Base-by-base conservation (phyloP, 1,140 invertebrate genomes). In the Ceratina calcarata region DNA sequence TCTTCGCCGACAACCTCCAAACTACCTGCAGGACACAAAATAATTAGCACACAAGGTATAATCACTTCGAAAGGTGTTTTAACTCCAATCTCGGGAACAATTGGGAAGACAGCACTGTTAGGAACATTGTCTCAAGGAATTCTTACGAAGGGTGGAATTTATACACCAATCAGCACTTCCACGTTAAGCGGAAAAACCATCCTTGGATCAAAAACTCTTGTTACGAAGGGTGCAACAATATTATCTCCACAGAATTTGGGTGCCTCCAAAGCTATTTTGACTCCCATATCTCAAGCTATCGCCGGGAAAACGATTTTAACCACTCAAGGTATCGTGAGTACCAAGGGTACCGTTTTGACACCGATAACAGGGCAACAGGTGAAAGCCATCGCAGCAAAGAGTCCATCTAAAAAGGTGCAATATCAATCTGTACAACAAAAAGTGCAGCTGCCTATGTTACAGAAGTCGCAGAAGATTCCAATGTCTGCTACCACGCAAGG, bases 181-280 rank as follows among this genome's bases (percentile, higher is more conserved):
- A 66, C 86, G 78, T 78, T 91, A 10, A 62, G 82, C 10, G 88
- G 86, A 12, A 91, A 91, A 69, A 79, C 89, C 0, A 82, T 91
- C 3, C 86, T 90, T 55, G 78, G 86, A 27, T 83, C 87, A 18
- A 91, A 91, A 70, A 62, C 87, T n/a, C 58, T 90, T 20, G 81
- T 90, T 24, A 85, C 85, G 15, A 91, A 89, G 64, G 79, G 83
- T 58, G 75, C 78, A 10, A 83, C 87, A 6, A 84, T 91, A 67
- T 87, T 90, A 22, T 84, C 85, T 49, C 76, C 80, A 20, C 88
- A 89, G 74, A 84, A 71, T 68, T 22, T 89, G n/a, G 85, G 93
- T 64, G 93, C 93, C 58, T 92, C 93, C 7, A 94, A 94, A 87
- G 93, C 94, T 84, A 90, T 94, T 24, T 91, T 94, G 18, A 91